phyloP scores from a whole-genome alignment of 2,888 invertebrate genomes.

The Thereva nobilitata region DNA sequence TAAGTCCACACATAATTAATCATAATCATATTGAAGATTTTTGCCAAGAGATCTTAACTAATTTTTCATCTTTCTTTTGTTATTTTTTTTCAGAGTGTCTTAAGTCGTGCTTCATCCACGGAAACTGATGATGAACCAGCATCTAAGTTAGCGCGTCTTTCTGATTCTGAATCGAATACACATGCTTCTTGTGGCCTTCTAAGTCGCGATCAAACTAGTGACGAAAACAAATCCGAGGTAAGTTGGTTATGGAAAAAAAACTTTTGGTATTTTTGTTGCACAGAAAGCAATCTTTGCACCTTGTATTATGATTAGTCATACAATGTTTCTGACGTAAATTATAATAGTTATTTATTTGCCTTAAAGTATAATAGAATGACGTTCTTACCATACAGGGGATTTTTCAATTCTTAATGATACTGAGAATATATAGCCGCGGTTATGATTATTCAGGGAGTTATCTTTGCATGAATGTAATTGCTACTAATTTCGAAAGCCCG shows the following conservation, averaged over 20 bases:
- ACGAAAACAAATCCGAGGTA: slow-evolving; percentile 41
- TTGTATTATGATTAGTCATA: too few relatives aligned
- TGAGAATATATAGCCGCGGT: too few relatives aligned
- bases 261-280: not conserved
- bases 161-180: slow-evolving; percentile 47
- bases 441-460: too few relatives aligned
- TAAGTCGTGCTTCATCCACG: slow-evolving; percentile 53
- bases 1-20: slow-evolving; percentile 31
- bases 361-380: too few relatives aligned
- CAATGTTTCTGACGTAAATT: too few relatives aligned
- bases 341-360: too few relatives aligned
- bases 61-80: slow-evolving; percentile 6
- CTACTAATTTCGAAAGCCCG: too few relatives aligned
- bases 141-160: slow-evolving; percentile 72
- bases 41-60: slow-evolving; percentile 22
- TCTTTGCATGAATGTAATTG: too few relatives aligned
- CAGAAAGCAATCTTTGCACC: too few relatives aligned
- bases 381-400: too few relatives aligned
- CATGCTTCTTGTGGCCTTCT: slow-evolving; percentile 37
- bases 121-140: slow-evolving; percentile 79
- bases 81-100: slow-evolving; percentile 42
- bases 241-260: slow-evolving; percentile 1
- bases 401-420: too few relatives aligned
- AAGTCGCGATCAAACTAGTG: slow-evolving; percentile 26
- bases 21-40: slow-evolving; percentile 7